phyloP scores from a whole-genome alignment of 2,113 vertebrate genomes.

The Calyptomena viridis region DNA sequence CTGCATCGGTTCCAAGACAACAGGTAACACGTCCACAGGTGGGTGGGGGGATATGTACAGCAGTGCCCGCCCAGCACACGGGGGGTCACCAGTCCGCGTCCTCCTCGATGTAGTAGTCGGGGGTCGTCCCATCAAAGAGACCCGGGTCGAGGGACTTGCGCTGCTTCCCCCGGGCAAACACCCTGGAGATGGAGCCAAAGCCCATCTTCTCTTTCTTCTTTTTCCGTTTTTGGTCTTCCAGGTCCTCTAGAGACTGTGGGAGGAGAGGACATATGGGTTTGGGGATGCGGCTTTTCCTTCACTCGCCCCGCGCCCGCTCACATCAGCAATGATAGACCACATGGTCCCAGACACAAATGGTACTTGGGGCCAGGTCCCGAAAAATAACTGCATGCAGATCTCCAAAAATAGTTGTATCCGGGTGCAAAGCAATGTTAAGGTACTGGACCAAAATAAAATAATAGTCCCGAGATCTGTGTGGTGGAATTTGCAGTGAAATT shows the following conservation, averaged over 20 bases:
- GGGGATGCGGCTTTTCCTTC: accelerated
- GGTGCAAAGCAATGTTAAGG: background rate
- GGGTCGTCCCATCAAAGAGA: conserved; percentile 95
- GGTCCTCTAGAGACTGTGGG: conserved; percentile 93
- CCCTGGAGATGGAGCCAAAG: conserved; percentile 93
- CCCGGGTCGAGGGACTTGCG: conserved; percentile 95
- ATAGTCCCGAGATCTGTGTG: background rate
- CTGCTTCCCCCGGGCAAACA: conserved; percentile 96
- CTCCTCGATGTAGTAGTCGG: conserved; percentile 99
- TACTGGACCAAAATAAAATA: background rate
- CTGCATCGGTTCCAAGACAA: conserved; percentile 76
- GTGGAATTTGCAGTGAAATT: background rate
- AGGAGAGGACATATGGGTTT: background rate
- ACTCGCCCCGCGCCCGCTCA: accelerated
- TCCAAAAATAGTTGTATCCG: background rate
- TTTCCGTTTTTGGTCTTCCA: conserved; percentile 98
- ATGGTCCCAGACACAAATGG: background rate
- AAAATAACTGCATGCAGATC: background rate
- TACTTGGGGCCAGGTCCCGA: background rate
- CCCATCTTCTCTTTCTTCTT: conserved; percentile 89
- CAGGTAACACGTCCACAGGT: conserved; percentile 79
- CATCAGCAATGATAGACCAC: accelerated
- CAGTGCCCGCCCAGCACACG: background rate
- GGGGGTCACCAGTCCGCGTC: conserved; percentile 96
- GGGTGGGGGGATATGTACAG: conserved; percentile 79